Evolutionary conservation across 2,113 vertebrate species (phyloP).

Genomic region (Coptodon bakossiorum): DNA sequence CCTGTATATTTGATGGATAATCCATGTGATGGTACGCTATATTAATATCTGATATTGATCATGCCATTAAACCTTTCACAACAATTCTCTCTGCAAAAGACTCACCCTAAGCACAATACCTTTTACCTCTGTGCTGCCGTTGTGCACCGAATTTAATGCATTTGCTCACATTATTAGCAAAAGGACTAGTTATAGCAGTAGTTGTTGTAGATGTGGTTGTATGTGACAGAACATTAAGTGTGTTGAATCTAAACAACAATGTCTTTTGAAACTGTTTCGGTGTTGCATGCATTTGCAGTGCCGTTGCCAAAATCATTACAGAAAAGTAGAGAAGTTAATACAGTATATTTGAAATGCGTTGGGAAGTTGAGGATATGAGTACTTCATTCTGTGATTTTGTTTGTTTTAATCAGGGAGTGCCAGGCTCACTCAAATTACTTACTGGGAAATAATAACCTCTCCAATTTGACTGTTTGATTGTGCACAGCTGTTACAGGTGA

Average conservation of each 20-base stretch:
- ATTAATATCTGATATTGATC: conserved; percentile 48
- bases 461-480: neutral
- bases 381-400: neutral
- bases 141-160: neutral
- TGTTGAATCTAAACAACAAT: neutral
- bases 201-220: neutral
- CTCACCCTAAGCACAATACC: neutral
- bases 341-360: neutral
- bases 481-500: neutral
- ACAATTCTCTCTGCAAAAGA: neutral
- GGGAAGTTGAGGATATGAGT: neutral
- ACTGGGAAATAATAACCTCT: neutral
- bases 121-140: neutral
- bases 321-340: neutral
- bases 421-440: neutral
- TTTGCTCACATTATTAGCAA: neutral
- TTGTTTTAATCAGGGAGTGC: neutral
- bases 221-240: neutral
- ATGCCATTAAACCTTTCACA: conserved; percentile 15
- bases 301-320: neutral
- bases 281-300: neutral
- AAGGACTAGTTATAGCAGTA: neutral
- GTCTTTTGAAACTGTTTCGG: neutral
- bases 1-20: conserved; percentile 36
- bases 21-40: conserved; percentile 36